These are phyloP conservation scores for Blomia tropicalis DNA, from an alignment of 2,888 invertebrate genomes.

Conservation along the genomic window DNA sequence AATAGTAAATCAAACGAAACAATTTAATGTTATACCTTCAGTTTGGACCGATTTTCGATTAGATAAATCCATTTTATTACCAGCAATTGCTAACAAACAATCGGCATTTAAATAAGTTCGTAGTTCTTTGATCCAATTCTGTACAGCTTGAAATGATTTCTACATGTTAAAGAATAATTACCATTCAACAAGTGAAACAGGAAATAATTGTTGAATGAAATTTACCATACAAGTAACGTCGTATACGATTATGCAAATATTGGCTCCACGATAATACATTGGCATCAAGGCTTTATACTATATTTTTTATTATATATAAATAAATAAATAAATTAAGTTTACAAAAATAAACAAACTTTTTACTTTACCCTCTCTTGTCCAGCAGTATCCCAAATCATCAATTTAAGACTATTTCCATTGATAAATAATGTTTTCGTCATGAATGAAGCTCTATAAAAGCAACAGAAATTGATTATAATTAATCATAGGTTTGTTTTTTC, in stretches of 20 bases:
- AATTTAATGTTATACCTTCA: conserved; percentile 31
- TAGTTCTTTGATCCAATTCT: conserved; percentile 37
- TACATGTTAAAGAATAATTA: conserved; percentile 23
- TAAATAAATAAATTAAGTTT: conserved; percentile 27
- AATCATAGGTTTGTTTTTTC: neutral
- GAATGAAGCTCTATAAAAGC: conserved; percentile 35
- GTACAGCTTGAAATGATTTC: conserved; percentile 33
- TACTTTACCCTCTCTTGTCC: conserved; percentile 37
- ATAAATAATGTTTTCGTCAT: conserved; percentile 37
- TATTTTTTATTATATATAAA: conserved; percentile 38
- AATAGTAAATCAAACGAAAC: neutral
- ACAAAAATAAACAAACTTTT: conserved; percentile 10
- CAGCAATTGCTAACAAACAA: conserved; percentile 37
- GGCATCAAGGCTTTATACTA: conserved; percentile 36
- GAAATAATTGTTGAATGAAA: conserved; percentile 7
- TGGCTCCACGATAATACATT: conserved; percentile 37
- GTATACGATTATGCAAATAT: conserved; percentile 38
- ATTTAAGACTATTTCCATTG: conserved; percentile 35
- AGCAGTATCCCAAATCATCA: conserved; percentile 40
- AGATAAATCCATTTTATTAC: conserved; percentile 38
- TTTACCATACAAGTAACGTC: conserved; percentile 37
- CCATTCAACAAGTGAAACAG: neutral
- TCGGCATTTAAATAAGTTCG: conserved; percentile 34
- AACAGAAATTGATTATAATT: conserved; percentile 17
- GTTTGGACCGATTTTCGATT: conserved; percentile 35